A percentile compares a stretch with the other conserved stretches of the same genome.
phyloP scores from a whole-genome alignment of 2,797 vertebrate species.

The Chrosomus eos region DNA sequence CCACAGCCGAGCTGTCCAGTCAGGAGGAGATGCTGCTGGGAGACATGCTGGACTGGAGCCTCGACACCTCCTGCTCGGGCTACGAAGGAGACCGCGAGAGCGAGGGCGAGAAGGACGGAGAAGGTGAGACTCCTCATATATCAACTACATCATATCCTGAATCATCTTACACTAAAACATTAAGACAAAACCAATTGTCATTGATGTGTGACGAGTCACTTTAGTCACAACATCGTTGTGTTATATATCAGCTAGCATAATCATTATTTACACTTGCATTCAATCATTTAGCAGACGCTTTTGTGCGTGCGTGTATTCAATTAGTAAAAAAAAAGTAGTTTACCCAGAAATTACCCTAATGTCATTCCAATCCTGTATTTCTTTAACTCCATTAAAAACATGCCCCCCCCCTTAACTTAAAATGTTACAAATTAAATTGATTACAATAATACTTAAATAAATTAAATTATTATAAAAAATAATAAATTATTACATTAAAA shows the following conservation, averaged over 20 bases:
- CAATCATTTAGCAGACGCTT: too few relatives aligned
- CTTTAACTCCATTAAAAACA: too few relatives aligned
- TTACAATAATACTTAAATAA: background rate
- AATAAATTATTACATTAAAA: too few relatives aligned
- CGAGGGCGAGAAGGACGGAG: slow-evolving; percentile 87
- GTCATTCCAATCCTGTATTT: background rate
- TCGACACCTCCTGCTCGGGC: slow-evolving; percentile 89
- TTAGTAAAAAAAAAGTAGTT: background rate
- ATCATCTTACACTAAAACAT: background rate
- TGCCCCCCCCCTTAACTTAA: too few relatives aligned
- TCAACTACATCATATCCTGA: background rate
- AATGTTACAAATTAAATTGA: background rate
- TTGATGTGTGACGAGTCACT: background rate
- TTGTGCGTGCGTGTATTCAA: too few relatives aligned
- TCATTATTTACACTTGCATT: too few relatives aligned
- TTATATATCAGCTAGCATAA: background rate
- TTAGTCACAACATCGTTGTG: background rate
- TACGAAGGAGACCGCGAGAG: slow-evolving; percentile 95
- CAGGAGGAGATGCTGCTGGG: slow-evolving; percentile 92
- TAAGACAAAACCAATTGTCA: background rate
- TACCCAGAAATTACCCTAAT: background rate
- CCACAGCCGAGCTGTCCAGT: slow-evolving; percentile 92
- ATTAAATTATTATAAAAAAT: too few relatives aligned
- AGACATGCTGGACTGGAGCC: slow-evolving; percentile 95
- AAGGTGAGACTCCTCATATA: slow-evolving; percentile 77